These are phyloP conservation scores for Bilobella aurantiaca DNA, from an alignment of 1,140 invertebrate genomes.

Conservation along the genomic window DNA sequence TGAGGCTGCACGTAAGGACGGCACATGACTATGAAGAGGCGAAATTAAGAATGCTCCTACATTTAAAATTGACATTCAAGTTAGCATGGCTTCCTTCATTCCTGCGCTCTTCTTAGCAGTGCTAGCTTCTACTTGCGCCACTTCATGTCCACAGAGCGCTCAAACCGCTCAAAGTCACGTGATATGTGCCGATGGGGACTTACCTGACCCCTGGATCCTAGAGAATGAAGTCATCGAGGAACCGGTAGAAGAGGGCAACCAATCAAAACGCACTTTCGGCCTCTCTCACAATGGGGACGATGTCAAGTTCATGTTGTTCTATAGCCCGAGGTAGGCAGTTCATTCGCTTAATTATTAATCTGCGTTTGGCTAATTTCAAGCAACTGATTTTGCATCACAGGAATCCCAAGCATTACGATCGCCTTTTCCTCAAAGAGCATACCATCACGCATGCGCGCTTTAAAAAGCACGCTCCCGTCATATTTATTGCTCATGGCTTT, in stretches of 20 bases:
- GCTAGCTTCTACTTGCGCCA: neutral
- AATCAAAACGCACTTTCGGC: neutral
- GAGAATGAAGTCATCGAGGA: no score
- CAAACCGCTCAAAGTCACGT: no score
- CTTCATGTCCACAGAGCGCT: neutral
- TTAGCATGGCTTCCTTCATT: no score
- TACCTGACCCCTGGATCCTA: neutral
- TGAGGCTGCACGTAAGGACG: no score
- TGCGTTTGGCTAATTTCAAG: neutral
- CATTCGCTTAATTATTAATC: neutral
- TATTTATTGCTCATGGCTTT: neutral
- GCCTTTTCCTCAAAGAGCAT: neutral
- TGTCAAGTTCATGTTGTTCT: neutral
- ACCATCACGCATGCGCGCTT: neutral
- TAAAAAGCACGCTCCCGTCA: neutral
- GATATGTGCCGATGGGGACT: neutral
- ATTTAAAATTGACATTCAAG: no score
- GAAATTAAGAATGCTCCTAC: no score
- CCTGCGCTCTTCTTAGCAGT: neutral
- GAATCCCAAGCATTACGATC: neutral
- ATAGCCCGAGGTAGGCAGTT: neutral
- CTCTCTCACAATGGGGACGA: neutral
- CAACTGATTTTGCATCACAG: neutral
- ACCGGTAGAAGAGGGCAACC: neutral
- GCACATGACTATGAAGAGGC: no score